Evolutionary conservation across 2,797 vertebrate genomes (phyloP), one percentile per base, ranked within the genome.

Genomic region (Atherinosoma microstoma): DNA sequence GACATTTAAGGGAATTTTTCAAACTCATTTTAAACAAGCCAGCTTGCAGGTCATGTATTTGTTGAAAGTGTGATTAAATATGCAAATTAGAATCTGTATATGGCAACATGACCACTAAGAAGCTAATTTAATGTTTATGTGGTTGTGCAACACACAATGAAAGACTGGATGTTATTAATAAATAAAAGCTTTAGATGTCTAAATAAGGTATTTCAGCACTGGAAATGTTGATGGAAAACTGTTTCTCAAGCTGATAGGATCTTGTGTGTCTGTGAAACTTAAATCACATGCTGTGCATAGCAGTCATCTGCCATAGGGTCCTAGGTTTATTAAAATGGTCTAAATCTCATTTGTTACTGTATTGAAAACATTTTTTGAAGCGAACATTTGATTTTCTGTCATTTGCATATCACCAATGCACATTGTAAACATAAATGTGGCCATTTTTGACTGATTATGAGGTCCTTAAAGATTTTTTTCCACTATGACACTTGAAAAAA

Each of bases 51-150:
- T n/a, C 7, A 54, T 65, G 35, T 80, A 42, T 67, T 65, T 73
- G 76, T 67, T 58, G 40, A 32, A 15, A 18, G 7, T 76, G 30
- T 71, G 38, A 58, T 58, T 73, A 42, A 71, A 73, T 80, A 51
- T 82, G 60, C 30, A 75, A 29, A 76, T 20, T 64, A 70, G 29
- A 80, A 67, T 45, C 42, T 74, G 65, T 79, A 27, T 65, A 38
- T 29, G 77, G 24, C 20, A 74, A 73, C 53, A 63, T 61, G 18
- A 58, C 40, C 57, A 58, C 11, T 68, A 30, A 58, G 4, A 69
- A 71, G n/a, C 29, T 65, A 24, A 32, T 64, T 58, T 67, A 79
- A 57, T 69, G 36, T 65, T 57, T 73, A 7, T 64, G 6, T 70
- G n/a, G 18, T 65, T 76, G 62, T 85, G 38, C 68, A 59, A 27